Conservation (phyloP, 2,797 vertebrate genomes). For the Cynopterus sphinx region DNA sequence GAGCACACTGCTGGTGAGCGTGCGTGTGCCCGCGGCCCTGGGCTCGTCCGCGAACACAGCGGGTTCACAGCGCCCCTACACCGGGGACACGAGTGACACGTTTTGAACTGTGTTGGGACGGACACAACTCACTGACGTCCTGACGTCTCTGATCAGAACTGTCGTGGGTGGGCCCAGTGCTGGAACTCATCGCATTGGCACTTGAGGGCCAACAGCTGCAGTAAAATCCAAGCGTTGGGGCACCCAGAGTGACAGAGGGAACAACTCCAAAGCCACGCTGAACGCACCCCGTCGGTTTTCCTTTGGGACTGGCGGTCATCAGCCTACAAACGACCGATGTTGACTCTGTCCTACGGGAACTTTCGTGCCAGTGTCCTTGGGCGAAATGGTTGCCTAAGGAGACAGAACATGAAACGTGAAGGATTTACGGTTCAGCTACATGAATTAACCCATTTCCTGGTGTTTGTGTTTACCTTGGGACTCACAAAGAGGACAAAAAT, state of each 20-base stretch:
- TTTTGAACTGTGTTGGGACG: not conserved
- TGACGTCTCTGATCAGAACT: conserved; percentile 14
- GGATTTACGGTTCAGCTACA: conserved; percentile 74
- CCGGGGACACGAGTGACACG: conserved; percentile 80
- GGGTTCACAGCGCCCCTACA: conserved; percentile 87
- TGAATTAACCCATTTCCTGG: conserved; percentile 82
- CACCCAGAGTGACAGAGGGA: not conserved
- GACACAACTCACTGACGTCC: not conserved
- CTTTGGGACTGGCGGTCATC: not conserved
- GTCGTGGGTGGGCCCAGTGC: not conserved
- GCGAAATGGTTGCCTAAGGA: conserved; percentile 76
- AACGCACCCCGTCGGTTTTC: not conserved
- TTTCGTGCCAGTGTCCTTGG: conserved; percentile 80
- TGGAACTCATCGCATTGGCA: not conserved
- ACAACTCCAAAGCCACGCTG: not conserved
- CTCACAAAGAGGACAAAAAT: conserved; percentile 76
- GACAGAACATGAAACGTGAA: conserved; percentile 80
- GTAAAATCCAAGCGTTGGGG: not conserved
- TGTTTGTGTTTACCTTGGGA: conserved; percentile 83
- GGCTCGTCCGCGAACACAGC: conserved; percentile 87
- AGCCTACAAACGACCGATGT: conserved; percentile 41
- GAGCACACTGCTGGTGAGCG: conserved; percentile 83
- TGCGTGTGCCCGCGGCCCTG: conserved; percentile 78
- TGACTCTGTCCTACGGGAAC: conserved; percentile 78
- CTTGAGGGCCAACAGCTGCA: not conserved